Evolutionary conservation across 2,888 invertebrate genomes (phyloP).

Genomic region (Drosophila affinis): DNA sequence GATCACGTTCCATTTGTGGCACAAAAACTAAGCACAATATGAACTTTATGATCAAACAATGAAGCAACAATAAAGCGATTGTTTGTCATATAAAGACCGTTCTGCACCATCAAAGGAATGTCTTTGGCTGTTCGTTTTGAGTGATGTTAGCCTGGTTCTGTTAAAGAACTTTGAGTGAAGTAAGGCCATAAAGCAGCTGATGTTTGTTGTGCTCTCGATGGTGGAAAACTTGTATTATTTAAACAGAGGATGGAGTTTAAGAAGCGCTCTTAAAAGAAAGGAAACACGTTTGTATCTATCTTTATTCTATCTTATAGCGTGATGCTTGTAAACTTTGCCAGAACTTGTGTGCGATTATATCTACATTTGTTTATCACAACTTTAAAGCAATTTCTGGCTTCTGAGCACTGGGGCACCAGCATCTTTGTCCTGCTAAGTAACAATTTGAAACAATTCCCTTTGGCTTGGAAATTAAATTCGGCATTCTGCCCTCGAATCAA

Average conservation of each 20-base stretch:
- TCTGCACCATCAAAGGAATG: neutral
- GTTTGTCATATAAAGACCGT: conserved; percentile 36
- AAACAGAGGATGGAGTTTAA: too few relatives aligned
- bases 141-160: conserved; percentile 43
- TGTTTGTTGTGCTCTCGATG: conserved; percentile 55
- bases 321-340: neutral
- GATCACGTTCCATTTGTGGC: conserved; percentile 40
- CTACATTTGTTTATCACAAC: conserved; percentile 6
- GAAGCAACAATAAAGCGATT: conserved; percentile 33
- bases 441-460: conserved; percentile 32
- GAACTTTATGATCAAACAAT: conserved; percentile 37
- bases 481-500: conserved; percentile 23
- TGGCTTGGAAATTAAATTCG: conserved; percentile 30
- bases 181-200: conserved; percentile 55
- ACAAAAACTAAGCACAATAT: conserved; percentile 36
- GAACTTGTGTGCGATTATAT: conserved; percentile 4
- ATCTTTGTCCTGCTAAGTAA: conserved; percentile 21
- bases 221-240: too few relatives aligned
- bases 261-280: too few relatives aligned
- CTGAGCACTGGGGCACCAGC: conserved; percentile 2
- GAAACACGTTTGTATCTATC: too few relatives aligned
- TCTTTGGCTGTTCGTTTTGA: neutral
- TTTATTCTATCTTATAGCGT: too few relatives aligned
- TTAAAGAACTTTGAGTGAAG: conserved; percentile 27
- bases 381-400: conserved; percentile 5